phyloP scores from a whole-genome alignment of 2,888 invertebrate genomes.

The Trichacis sp. region DNA sequence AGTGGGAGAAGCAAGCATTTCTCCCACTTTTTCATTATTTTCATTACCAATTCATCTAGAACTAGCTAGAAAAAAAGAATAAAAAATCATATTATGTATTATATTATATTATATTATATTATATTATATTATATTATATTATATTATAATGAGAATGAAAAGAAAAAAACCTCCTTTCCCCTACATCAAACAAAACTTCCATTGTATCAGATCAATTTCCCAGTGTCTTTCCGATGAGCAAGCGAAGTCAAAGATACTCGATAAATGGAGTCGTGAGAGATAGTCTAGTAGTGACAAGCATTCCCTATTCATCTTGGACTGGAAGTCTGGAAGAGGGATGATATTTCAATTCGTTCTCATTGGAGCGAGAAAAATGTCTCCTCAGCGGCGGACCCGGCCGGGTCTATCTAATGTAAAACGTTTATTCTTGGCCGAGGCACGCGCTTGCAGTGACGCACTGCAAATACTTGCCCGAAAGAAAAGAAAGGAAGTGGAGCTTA shows the following conservation, averaged over 20 bases:
- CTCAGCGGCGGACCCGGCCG: constrained; percentile 1
- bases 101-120: too few relatives aligned
- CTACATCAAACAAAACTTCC: too few relatives aligned
- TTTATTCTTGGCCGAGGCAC: constrained; percentile 34
- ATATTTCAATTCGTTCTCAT: constrained; percentile 5
- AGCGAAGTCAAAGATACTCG: neutral
- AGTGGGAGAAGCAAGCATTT: too few relatives aligned
- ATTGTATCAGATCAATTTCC: neutral
- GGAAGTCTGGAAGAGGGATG: neutral
- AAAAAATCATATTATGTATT: too few relatives aligned
- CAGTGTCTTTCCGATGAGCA: neutral
- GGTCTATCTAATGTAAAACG: neutral
- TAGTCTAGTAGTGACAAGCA: neutral
- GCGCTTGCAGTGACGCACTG: constrained; percentile 28
- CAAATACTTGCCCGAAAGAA: constrained; percentile 19
- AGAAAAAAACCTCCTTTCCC: too few relatives aligned
- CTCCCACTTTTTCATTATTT: too few relatives aligned
- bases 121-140: too few relatives aligned
- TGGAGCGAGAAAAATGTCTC: constrained; percentile 7
- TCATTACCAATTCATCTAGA: too few relatives aligned
- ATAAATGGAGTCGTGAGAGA: constrained; percentile 4
- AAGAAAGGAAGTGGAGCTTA: neutral
- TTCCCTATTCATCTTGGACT: constrained; percentile 2
- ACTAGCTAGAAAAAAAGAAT: too few relatives aligned
- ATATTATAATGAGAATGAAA: too few relatives aligned